phyloP scores from a whole-genome alignment of 2,113 vertebrate species.

The Holacanthus passer region DNA sequence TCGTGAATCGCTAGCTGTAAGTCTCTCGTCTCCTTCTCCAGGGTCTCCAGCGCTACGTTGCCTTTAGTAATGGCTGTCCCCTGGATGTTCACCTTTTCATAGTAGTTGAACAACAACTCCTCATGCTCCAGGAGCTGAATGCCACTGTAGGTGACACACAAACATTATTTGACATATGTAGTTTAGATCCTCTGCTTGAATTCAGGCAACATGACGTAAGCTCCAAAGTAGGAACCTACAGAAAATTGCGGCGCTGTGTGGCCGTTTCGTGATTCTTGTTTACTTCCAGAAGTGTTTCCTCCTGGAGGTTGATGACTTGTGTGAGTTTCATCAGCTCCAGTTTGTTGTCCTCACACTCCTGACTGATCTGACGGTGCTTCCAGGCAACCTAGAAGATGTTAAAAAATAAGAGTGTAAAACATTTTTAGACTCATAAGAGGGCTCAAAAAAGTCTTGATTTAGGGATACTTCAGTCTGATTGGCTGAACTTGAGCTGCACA shows the following conservation, averaged over 20 bases:
- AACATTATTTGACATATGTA: background rate
- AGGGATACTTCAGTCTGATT: background rate
- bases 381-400: conserved; percentile 61
- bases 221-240: conserved; percentile 72
- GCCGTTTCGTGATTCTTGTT: conserved; percentile 82
- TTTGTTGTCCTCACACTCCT: conserved; percentile 84
- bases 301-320: conserved; percentile 76
- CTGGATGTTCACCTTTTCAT: conserved; percentile 88
- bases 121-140: conserved; percentile 91
- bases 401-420: background rate
- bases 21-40: conserved; percentile 89
- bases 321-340: conserved; percentile 83
- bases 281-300: conserved; percentile 85
- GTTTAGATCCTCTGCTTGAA: background rate
- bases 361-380: conserved; percentile 80
- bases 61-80: conserved; percentile 84
- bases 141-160: conserved; percentile 77
- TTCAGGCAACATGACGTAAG: background rate
- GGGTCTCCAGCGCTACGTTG: conserved; percentile 81
- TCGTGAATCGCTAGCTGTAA: conserved; percentile 86
- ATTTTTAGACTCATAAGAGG: background rate
- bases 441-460: no score
- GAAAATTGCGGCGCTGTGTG: conserved; percentile 85
- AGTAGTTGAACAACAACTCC: conserved; percentile 88
- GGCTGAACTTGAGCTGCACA: background rate